Evolutionary conservation across 2,888 invertebrate species (phyloP).

Genomic region (Drosophila anomelani): DNA sequence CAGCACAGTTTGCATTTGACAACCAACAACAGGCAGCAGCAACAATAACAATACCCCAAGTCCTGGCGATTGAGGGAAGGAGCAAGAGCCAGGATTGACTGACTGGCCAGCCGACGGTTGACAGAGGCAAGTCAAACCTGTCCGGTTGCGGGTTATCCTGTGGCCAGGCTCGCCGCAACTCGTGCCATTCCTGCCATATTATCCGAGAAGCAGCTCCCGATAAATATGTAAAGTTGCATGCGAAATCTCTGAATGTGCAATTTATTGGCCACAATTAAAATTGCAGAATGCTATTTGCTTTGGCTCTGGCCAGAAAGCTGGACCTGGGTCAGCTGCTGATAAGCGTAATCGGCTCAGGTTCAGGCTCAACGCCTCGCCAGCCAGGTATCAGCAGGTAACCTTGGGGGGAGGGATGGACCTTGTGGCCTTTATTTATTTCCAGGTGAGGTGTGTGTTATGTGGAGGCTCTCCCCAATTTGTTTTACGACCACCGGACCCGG

Average conservation of each 20-base stretch:
- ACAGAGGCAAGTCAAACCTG: slow-evolving; percentile 43
- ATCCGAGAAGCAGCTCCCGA: slow-evolving; percentile 12
- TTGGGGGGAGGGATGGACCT: slow-evolving; percentile 32
- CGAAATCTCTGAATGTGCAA: slow-evolving; percentile 34
- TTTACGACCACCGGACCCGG: slow-evolving; percentile 53
- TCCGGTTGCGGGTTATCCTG: slow-evolving; percentile 23
- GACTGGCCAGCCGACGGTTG: slow-evolving; percentile 17
- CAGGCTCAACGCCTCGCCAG: slow-evolving; percentile 64
- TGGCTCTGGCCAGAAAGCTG: neutral
- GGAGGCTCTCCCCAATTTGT: slow-evolving; percentile 48
- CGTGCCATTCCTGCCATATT: slow-evolving; percentile 29
- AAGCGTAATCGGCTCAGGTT: slow-evolving; percentile 76
- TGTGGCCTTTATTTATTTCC: slow-evolving; percentile 66
- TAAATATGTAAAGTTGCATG: slow-evolving; percentile 34
- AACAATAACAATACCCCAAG: slow-evolving; percentile 26
- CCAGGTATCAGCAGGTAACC: slow-evolving; percentile 31
- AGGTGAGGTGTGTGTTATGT: slow-evolving; percentile 10
- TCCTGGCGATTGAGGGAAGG: slow-evolving; percentile 31
- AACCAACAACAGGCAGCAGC: slow-evolving; percentile 27
- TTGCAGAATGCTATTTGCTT: slow-evolving; percentile 49
- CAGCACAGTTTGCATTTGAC: slow-evolving; percentile 39
- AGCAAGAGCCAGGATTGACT: slow-evolving; percentile 29
- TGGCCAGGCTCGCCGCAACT: slow-evolving; percentile 36
- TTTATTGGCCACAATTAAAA: slow-evolving; percentile 73
- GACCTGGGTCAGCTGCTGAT: slow-evolving; percentile 57